These are phyloP conservation scores for Nasua narica DNA, from an alignment of 2,797 vertebrate genomes.

Conservation along the genomic window DNA sequence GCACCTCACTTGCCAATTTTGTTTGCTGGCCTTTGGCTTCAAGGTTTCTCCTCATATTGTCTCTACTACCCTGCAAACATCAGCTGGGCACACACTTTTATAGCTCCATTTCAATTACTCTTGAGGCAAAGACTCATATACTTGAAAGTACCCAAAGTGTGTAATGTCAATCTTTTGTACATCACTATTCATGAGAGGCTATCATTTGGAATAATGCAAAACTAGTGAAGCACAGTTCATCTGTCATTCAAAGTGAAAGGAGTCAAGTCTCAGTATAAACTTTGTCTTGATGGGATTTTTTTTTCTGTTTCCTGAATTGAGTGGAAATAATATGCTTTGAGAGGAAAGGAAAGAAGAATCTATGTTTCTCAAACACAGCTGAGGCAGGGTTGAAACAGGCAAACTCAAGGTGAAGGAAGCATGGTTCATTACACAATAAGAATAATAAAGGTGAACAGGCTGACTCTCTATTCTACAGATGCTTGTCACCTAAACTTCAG, in stretches of 20 bases:
- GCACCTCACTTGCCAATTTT: constrained; percentile 1
- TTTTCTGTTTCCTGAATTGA: constrained; percentile 39
- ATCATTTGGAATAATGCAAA: constrained; percentile 45
- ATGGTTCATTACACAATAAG: not conserved
- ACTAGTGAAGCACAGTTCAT: not conserved
- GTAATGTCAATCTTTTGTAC: not conserved
- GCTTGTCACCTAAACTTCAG: not conserved
- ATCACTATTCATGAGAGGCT: constrained; percentile 45
- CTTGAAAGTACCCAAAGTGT: not conserved
- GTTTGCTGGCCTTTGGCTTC: not conserved
- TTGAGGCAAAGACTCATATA: constrained; percentile 1
- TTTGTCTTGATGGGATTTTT: not conserved
- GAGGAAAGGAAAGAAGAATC: not conserved
- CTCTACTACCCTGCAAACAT: not conserved
- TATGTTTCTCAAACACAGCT: not conserved
- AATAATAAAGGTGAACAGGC: not conserved
- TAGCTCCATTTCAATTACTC: constrained; percentile 21
- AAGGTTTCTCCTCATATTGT: not conserved
- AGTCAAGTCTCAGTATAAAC: not conserved
- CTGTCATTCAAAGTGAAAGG: constrained; percentile 58
- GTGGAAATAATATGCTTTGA: constrained; percentile 41
- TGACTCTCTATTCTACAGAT: not conserved
- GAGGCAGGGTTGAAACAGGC: not conserved
- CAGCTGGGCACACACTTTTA: not conserved
- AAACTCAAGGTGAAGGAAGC: not conserved